A percentile compares a stretch with the other conserved stretches of the same genome.
phyloP scores from a whole-genome alignment of 2,113 vertebrate genomes.

The Oreochromis spilurus region DNA sequence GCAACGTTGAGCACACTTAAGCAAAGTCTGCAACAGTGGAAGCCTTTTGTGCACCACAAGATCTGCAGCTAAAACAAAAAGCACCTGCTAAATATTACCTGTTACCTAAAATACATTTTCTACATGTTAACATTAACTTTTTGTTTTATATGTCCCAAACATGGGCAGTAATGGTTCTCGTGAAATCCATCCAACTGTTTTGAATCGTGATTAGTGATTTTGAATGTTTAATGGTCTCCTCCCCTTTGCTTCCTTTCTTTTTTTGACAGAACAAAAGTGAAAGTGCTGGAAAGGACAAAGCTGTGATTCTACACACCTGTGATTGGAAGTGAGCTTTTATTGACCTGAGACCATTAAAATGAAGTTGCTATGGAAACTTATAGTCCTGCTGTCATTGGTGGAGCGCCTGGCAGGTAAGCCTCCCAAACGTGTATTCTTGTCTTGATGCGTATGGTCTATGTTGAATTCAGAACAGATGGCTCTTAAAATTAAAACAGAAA shows the following conservation, averaged over 20 bases:
- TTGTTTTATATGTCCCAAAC: background rate
- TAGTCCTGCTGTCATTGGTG: constrained; percentile 82
- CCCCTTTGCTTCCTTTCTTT: background rate
- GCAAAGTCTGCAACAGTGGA: background rate
- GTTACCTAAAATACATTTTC: background rate
- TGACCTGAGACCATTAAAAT: constrained; percentile 84
- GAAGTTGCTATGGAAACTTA: constrained; percentile 93
- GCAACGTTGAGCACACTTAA: constrained; percentile 39
- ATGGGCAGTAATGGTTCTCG: background rate
- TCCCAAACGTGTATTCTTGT: constrained; percentile 33
- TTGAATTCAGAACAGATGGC: constrained; percentile 10
- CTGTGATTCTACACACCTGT: constrained; percentile 56
- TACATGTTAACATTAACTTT: background rate
- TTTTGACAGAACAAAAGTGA: constrained; percentile 71
- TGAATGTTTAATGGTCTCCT: constrained; percentile 28
- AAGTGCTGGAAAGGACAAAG: constrained; percentile 64
- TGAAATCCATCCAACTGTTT: background rate
- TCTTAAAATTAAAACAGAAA: background rate
- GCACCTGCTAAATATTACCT: background rate
- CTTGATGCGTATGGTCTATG: background rate
- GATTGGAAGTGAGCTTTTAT: constrained; percentile 69
- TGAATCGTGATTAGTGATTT: background rate
- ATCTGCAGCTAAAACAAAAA: background rate
- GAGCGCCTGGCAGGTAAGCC: constrained; percentile 86
- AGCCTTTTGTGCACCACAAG: background rate